Conservation (phyloP, 2,888 invertebrate genomes). For the Tetragnatha montana region DNA sequence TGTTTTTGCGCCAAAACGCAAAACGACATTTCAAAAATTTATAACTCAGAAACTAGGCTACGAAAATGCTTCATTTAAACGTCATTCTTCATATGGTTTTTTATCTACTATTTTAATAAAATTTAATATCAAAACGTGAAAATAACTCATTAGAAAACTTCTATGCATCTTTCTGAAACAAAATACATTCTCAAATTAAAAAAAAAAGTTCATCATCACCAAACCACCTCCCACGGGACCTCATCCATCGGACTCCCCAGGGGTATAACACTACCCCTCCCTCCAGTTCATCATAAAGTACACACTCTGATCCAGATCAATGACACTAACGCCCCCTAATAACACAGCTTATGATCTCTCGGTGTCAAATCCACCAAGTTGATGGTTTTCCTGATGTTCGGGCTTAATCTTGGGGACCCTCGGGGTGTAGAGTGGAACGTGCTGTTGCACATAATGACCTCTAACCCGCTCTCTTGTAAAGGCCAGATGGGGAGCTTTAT, state of each 20-base stretch:
- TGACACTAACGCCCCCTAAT: neutral
- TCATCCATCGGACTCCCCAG: neutral
- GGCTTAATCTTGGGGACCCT: neutral
- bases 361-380: neutral
- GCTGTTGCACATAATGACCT: conserved; percentile 57
- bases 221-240: too few species aligned
- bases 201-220: too few species aligned
- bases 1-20: too few species aligned
- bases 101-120: too few species aligned
- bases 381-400: neutral
- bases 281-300: neutral
- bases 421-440: conserved; percentile 15
- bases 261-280: neutral
- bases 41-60: too few species aligned
- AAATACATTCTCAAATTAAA: too few species aligned
- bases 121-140: too few species aligned
- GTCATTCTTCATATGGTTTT: too few species aligned
- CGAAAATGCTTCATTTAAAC: too few species aligned
- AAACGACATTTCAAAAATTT: too few species aligned
- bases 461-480: conserved; percentile 30
- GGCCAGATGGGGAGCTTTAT: conserved; percentile 44
- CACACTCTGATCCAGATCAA: neutral
- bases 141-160: too few species aligned
- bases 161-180: too few species aligned
- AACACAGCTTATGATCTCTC: neutral